Percentiles rank a stretch among this genome's conserved stretches.
These are phyloP conservation scores for Leucoraja ocellata DNA, from an alignment of 2,797 vertebrate genomes.

Conservation along the genomic window DNA sequence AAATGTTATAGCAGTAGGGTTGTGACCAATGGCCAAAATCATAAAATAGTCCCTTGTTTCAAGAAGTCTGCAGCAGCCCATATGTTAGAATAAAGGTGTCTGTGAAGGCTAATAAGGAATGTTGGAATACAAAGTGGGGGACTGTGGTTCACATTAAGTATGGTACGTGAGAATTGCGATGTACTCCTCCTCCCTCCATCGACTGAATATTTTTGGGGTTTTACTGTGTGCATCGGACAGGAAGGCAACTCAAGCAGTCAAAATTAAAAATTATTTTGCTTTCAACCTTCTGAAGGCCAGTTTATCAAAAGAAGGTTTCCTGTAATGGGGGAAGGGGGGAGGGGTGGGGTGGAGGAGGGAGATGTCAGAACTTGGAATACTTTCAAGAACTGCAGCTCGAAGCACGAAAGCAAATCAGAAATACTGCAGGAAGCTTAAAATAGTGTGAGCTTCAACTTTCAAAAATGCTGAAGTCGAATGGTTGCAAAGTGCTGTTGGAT, in stretches of 20 bases:
- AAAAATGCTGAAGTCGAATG: neutral
- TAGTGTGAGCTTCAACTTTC: neutral
- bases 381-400: neutral
- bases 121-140: neutral
- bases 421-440: conserved; percentile 18
- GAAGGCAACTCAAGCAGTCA: neutral
- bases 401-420: neutral
- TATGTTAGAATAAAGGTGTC: neutral
- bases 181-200: neutral
- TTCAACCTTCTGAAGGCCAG: conserved; percentile 1
- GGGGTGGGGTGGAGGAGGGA: neutral
- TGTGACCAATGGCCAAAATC: neutral
- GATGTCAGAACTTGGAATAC: neutral
- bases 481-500: neutral
- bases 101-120: neutral
- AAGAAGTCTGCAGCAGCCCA: neutral
- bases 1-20: neutral
- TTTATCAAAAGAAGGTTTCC: neutral
- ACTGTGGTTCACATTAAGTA: neutral
- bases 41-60: neutral
- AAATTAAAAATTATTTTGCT: neutral
- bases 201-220: neutral
- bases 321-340: neutral
- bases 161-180: neutral
- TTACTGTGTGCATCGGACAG: neutral